Evolutionary conservation across 2,797 vertebrate species (phyloP).

Genomic region (Hemitrygon akajei): DNA sequence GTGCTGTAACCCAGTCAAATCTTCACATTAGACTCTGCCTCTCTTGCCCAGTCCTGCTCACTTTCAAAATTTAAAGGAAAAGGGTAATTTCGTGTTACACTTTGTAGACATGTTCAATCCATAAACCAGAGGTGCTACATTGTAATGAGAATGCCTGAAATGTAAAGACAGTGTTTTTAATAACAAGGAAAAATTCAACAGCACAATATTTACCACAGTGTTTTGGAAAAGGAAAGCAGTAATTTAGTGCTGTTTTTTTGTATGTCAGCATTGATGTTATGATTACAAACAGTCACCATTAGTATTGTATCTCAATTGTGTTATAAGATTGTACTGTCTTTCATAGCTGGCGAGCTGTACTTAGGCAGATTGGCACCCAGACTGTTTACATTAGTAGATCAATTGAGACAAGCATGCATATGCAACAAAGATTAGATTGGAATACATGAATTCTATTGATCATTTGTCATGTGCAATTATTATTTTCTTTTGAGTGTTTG

Average conservation of each 20-base stretch:
- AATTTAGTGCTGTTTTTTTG: slow-evolving; percentile 12
- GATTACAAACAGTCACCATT: slow-evolving; percentile 24
- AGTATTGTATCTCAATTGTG: not conserved
- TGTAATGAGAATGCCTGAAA: not conserved
- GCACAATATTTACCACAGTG: slow-evolving; percentile 16
- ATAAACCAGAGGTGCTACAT: not conserved
- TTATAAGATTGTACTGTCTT: not conserved
- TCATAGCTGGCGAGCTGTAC: not conserved
- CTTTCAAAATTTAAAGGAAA: not conserved
- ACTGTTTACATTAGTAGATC: slow-evolving; percentile 41
- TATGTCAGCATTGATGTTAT: slow-evolving; percentile 23
- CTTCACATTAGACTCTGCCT: not conserved
- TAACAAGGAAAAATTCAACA: not conserved
- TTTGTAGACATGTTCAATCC: not conserved
- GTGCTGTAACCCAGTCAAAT: not conserved
- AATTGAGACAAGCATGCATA: slow-evolving; percentile 32
- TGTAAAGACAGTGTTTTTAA: slow-evolving; percentile 17
- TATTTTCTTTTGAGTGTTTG: slow-evolving; percentile 21
- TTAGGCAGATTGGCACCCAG: slow-evolving; percentile 40
- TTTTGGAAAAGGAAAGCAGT: slow-evolving; percentile 11
- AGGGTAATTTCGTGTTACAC: not conserved
- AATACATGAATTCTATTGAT: slow-evolving; percentile 44
- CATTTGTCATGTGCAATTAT: slow-evolving; percentile 43
- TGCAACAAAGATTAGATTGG: slow-evolving; percentile 39
- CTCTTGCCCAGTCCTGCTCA: not conserved